phyloP scores from a whole-genome alignment of 2,797 vertebrate species.

The Monodelphis domestica region DNA sequence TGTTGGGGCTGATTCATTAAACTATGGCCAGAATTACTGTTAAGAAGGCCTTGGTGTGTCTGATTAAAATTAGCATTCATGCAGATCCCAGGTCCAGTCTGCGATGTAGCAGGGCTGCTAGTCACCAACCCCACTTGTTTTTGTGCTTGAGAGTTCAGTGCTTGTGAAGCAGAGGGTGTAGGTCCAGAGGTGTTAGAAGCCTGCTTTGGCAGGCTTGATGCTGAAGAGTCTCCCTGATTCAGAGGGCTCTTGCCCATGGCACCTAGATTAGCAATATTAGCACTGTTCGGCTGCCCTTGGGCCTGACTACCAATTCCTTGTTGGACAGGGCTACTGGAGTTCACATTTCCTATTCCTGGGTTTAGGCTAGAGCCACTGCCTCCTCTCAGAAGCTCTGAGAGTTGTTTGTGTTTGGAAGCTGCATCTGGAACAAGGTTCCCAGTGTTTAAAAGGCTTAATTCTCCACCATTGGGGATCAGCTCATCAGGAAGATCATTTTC shows the following conservation, averaged over 20 bases:
- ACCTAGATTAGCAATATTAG: slow-evolving; percentile 81
- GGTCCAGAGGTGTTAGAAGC: slow-evolving; percentile 88
- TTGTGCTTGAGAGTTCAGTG: slow-evolving; percentile 92
- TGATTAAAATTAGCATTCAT: slow-evolving; percentile 93
- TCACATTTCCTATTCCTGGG: slow-evolving; percentile 88
- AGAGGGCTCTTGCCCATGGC: slow-evolving; percentile 94
- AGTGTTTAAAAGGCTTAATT: slow-evolving; percentile 90
- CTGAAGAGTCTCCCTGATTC: slow-evolving; percentile 89
- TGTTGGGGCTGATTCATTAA: slow-evolving; percentile 92
- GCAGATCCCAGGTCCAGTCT: slow-evolving; percentile 91
- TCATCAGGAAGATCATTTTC: slow-evolving; percentile 99
- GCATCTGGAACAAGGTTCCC: slow-evolving; percentile 92
- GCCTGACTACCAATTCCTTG: slow-evolving; percentile 87
- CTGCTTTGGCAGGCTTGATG: slow-evolving; percentile 85
- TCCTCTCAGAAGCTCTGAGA: slow-evolving; percentile 95
- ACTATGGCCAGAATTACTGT: slow-evolving; percentile 92
- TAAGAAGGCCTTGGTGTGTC: slow-evolving; percentile 91
- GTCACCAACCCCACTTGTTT: slow-evolving; percentile 92
- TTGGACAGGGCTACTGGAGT: slow-evolving; percentile 90
- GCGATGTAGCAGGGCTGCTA: slow-evolving; percentile 88
- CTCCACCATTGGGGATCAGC: slow-evolving; percentile 95
- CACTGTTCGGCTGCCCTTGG: slow-evolving; percentile 89
- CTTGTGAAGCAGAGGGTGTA: slow-evolving; percentile 88
- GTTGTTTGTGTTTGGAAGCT: slow-evolving; percentile 98
- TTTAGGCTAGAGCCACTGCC: slow-evolving; percentile 89